Percentiles rank a stretch among this genome's conserved stretches.
phyloP scores from a whole-genome alignment of 2,888 invertebrate genomes.

The Nephrotoma appendiculata region DNA sequence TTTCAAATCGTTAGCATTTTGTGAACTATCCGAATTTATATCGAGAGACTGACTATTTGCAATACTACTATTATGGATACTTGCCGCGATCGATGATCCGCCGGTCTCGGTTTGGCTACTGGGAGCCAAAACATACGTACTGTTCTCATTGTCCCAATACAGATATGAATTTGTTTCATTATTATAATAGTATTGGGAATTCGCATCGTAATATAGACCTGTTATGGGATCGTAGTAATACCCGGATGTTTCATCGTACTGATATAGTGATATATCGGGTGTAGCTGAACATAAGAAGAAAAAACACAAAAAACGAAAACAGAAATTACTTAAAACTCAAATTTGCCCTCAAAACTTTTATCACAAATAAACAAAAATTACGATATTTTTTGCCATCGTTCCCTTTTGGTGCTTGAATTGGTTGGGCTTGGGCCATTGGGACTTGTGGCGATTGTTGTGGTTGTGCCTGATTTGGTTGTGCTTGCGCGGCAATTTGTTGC shows the following conservation, averaged over 20 bases:
- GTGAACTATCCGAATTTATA: constrained; percentile 8
- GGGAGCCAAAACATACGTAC: constrained; percentile 44
- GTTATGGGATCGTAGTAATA: constrained; percentile 92
- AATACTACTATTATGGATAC: background rate
- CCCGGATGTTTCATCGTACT: constrained; percentile 88
- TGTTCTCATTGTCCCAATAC: constrained; percentile 78
- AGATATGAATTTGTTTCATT: constrained; percentile 79
- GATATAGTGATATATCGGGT: constrained; percentile 84
- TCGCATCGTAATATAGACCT: constrained; percentile 91
- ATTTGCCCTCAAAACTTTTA: background rate
- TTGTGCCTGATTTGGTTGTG: constrained; percentile 29
- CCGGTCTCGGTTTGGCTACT: constrained; percentile 20
- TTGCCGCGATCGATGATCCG: constrained; percentile 24
- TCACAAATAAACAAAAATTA: constrained; percentile 23
- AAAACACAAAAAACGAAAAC: constrained; percentile 1
- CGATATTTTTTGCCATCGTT: constrained; percentile 52
- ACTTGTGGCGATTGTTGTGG: constrained; percentile 17
- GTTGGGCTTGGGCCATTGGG: background rate
- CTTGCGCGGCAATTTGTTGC: constrained; percentile 18
- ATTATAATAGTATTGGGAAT: constrained; percentile 93
- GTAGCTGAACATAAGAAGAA: constrained; percentile 30
- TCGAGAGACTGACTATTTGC: constrained; percentile 10
- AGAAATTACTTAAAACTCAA: background rate
- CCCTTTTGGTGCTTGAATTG: constrained; percentile 33
- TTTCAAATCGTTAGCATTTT: constrained; percentile 6